Conservation (phyloP, 2,888 invertebrate species). For the Athalia circularis region DNA sequence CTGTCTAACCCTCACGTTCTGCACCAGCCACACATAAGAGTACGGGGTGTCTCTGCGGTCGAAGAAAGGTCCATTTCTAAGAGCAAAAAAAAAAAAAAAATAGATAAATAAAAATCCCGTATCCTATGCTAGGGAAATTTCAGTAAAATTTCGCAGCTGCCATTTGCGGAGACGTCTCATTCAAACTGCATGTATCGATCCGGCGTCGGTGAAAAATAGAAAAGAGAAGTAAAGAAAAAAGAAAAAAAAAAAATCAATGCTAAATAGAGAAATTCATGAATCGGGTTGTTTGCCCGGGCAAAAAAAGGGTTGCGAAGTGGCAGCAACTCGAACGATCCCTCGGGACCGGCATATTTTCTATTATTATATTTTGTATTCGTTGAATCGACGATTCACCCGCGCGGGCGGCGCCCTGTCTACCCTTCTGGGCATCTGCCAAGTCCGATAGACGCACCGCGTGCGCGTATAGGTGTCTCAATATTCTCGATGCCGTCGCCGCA, state of each 20-base stretch:
- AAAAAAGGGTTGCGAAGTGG: neutral
- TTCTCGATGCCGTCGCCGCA: slow-evolving; percentile 7
- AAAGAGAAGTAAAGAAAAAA: no score
- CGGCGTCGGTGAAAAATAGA: neutral
- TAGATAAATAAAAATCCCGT: neutral
- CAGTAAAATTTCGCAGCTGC: slow-evolving; percentile 30
- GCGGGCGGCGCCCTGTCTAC: neutral
- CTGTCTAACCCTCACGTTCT: slow-evolving; percentile 54
- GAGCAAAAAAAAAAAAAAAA: slow-evolving; percentile 16
- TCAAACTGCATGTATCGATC: slow-evolving; percentile 3
- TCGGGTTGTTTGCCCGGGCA: no score
- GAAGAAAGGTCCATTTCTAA: neutral
- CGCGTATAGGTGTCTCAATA: slow-evolving; percentile 12
- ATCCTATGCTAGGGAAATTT: neutral
- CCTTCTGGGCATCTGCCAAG: slow-evolving; percentile 17
- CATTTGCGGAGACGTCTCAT: slow-evolving; percentile 22
- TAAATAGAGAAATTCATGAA: no score
- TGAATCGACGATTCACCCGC: neutral
- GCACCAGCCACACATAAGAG: slow-evolving; percentile 13
- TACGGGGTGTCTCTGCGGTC: neutral
- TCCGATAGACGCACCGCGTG: neutral
- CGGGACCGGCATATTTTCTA: neutral
- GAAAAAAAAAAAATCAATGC: no score
- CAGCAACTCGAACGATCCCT: neutral
- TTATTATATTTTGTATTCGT: neutral